phyloP scores from a whole-genome alignment of 2,888 invertebrate genomes.

The Drymonia ruficornis region DNA sequence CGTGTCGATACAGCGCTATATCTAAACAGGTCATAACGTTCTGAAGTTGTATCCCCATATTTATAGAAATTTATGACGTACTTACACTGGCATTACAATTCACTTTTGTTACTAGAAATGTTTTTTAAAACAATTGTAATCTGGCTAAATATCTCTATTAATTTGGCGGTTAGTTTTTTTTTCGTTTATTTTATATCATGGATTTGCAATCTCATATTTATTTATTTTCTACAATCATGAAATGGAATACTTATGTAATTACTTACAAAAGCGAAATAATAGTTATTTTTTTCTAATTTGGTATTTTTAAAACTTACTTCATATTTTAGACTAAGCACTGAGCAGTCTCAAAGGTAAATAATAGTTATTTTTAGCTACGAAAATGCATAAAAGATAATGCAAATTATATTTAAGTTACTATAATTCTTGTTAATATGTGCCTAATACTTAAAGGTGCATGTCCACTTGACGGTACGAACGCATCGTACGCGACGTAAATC shows the following conservation, averaged over 20 bases:
- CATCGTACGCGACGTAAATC: neutral
- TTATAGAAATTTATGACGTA: too few relatives aligned
- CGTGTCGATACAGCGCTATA: too few relatives aligned
- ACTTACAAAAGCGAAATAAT: neutral
- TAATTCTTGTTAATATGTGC: conserved; percentile 14
- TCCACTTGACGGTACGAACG: neutral
- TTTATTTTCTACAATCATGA: neutral
- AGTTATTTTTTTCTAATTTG: neutral
- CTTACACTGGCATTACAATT: too few relatives aligned
- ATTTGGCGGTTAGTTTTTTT: neutral
- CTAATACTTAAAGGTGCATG: conserved; percentile 13
- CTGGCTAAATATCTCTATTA: too few relatives aligned
- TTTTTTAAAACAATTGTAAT: too few relatives aligned
- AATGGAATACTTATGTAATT: neutral
- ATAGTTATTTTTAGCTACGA: too few relatives aligned
- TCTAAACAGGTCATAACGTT: too few relatives aligned
- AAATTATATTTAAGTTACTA: neutral
- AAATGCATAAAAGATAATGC: neutral
- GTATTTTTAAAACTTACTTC: neutral
- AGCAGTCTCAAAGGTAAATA: too few relatives aligned
- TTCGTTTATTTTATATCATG: conserved; percentile 6
- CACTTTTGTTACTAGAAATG: too few relatives aligned
- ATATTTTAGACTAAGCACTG: too few relatives aligned
- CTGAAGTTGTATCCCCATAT: too few relatives aligned
- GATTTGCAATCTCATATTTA: conserved; percentile 29